Evolutionary conservation across 1,140 invertebrate species (phyloP), one percentile per base, ranked within the genome.

Genomic region (Rhopalosiphum padi): DNA sequence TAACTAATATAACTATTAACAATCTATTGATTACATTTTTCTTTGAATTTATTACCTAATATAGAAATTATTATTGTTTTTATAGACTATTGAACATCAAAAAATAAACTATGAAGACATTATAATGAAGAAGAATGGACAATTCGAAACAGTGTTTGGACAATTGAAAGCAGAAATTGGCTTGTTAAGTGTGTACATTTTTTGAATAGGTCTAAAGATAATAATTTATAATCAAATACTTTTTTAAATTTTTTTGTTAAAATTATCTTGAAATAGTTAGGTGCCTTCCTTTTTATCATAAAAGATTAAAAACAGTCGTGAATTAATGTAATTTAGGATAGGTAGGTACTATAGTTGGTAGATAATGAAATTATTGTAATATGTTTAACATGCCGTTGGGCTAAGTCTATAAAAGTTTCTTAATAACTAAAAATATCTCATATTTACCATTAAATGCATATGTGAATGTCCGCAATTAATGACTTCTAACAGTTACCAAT

Each of bases 131-230:
- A 93, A 93, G 22, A 85, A 93, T 55, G 48, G 82, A 35, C 68
- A 83, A 43, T 93, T 93, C n/a, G 91, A 93, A 93, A 93, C 82
- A 25, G 91, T 93, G 41, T 86, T 93, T 41, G 91, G 91, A 22
- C 91, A 93, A 43, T 55, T 93, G 30, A 93, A 82, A 83, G 91
- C 91, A 30, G 91, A 93, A 93, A 93, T 93, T 53, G 91, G 91
- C 21, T 85, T 93, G 43, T 55, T 93, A 55, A 93, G 91, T 93
- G 43, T 8, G 91, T 91, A 43, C 30, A n/a, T n/a, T 77, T 77
- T n/a, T 77, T n/a, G 6, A 77, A n/a, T 77, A n/a, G 15, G 15
- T 30, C n/a, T n/a, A 77, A 8, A n/a, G 15, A 77, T 18, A 77
- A 18, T 21, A 18, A 77, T n/a, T n/a, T 5, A 77, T 18, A 77